Evolutionary conservation across 1,140 invertebrate genomes (phyloP).

Genomic region (Drosophila subpulchrella): DNA sequence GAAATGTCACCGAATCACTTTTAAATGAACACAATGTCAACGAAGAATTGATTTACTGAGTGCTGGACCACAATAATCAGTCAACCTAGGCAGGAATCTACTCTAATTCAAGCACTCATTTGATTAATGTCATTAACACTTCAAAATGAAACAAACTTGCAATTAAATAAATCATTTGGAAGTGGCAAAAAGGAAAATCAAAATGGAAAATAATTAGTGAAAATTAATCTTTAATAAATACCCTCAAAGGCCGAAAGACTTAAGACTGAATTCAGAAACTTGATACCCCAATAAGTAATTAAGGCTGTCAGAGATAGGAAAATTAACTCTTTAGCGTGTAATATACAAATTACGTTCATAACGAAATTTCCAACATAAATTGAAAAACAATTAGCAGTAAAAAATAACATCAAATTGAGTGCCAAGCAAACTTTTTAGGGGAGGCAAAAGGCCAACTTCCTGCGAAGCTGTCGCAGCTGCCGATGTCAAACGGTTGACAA

Average conservation of each 20-base stretch:
- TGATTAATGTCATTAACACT: conserved; percentile 64
- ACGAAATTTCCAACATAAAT: conserved; percentile 55
- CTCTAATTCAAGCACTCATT: conserved; percentile 36
- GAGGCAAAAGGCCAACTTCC: conserved; percentile 28
- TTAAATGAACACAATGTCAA: conserved; percentile 21
- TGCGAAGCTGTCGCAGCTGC: conserved; percentile 30
- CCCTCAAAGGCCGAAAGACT: not conserved
- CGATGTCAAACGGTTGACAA: conserved; percentile 36
- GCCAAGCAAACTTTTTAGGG: conserved; percentile 24
- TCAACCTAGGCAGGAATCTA: conserved; percentile 2
- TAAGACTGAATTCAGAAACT: not conserved
- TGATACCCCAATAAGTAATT: conserved; percentile 42
- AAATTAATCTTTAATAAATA: conserved; percentile 65
- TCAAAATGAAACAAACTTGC: conserved; percentile 21
- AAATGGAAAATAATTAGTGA: conserved; percentile 55
- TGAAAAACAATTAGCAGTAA: conserved; percentile 70
- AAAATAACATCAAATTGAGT: conserved; percentile 47
- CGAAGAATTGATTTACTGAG: conserved; percentile 47
- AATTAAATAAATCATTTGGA: conserved; percentile 53
- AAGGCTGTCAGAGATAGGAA: conserved; percentile 22
- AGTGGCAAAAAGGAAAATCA: not conserved
- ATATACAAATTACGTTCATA: conserved; percentile 34
- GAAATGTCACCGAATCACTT: conserved; percentile 5
- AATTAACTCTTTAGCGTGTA: conserved; percentile 52
- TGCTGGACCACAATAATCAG: conserved; percentile 34